Base-by-base conservation (phyloP, 2,113 vertebrate genomes). In the Oceanites oceanicus region DNA sequence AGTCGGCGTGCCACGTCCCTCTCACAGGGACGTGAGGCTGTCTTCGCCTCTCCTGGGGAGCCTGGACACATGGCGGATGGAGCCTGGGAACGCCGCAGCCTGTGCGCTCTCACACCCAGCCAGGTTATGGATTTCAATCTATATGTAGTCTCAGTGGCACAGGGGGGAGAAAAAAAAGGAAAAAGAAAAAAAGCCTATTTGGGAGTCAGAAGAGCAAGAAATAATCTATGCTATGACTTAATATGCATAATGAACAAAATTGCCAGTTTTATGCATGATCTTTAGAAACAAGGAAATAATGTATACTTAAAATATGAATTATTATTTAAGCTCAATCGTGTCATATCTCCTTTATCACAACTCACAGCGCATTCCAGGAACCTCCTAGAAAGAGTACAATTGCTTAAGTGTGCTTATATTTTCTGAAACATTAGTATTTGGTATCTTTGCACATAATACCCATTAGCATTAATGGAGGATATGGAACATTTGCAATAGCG, bases 21-120 rank as follows among this genome's bases (percentile, higher is more conserved):
- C 71, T 72, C 5, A 0, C 61, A 72, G 86, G 87, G 86, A 73
- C 13, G 10, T 2, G 15, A 70, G 56, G 74, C 81, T 92, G 86
- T 86, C 58, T 66, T 76, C 1, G 3, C 7, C 58, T 75, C 89
- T 91, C 95, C 38, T 2, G 11, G 88, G 92, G 83, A 62, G 50
- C 42, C 4, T 25, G 92, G 77, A 67, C 88, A 94, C 68, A 93
- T 75, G 96, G 96, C 47, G 85, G 88, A 83, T 79, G 94, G 75
- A 98, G 97, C 96, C 97, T 98, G 98, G 97, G 98, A 99, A 98
- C 9, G 44, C 87, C 13, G 21, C 83, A 92, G 81, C 92, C 94
- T 62, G 62, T 8, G 8, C 40, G 52, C 94, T 98, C 98, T 98
- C 98, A 98, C 94, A 97, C 75, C 30, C 86, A 40, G 95, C 70